Evolutionary conservation across 1,140 invertebrate species (phyloP), one percentile per base, ranked within the genome.

Genomic region (Lepidostoma basale): DNA sequence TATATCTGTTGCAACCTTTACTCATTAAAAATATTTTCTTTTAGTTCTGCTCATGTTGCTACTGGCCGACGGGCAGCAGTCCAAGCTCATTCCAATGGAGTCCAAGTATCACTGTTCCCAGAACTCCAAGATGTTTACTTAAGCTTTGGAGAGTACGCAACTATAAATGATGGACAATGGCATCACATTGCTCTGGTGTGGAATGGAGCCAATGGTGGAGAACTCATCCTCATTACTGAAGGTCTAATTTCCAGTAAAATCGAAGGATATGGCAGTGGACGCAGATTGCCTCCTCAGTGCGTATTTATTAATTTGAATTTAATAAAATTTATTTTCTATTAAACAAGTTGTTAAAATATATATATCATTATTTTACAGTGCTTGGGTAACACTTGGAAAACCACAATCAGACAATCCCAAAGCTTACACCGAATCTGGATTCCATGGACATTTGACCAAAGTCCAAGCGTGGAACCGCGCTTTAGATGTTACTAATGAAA

Each of bases 131-230:
- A 95, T 76, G 91, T 95, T n/a, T 96, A 94, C 81, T 81, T 95
- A 16, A 92, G 92, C 74, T 98, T 95, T 80, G 87, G 90, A 56
- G 93, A 96, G 77, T 96, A 92, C 73, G 94, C 96, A 2, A 95
- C 94, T 0, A 90, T 98, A 18, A 98, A 97, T 74, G 96, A 98
- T 76, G 95, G 95, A 8, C 93, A 96, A 77, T 98, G 96, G 96
- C 96, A 98, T 85, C 95, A 98, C 77, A 88, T 98, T 14, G 94
- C 95, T 14, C 84, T 98, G 20, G 92, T 96, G 12, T 98, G 96
- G 96, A 90, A 94, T 72, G 92, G 92, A n/a, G 85, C 87, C 33
- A 89, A 89, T 45, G 90, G 93, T 12, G 92, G 93, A 63, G 90
- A 92, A 77, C 80, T 97, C 20, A 91, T 90, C 45, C 81, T 98